Base-by-base conservation (phyloP, 2,113 vertebrate genomes). In the Rhinoptilus africanus region DNA sequence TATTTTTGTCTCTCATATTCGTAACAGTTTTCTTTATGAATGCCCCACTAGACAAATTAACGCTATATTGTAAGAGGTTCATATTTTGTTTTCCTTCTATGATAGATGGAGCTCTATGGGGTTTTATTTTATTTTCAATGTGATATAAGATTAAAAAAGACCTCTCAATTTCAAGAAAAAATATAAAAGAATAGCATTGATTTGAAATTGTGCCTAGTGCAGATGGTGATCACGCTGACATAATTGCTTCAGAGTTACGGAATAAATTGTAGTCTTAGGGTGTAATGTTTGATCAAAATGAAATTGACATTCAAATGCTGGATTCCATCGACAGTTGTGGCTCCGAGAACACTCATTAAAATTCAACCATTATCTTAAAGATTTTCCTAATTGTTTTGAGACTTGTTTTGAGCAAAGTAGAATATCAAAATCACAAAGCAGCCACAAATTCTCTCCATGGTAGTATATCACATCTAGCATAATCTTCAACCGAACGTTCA, bases 171-270 rank as follows among this genome's bases (percentile, higher is more conserved):
- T 80, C 62, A 88, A 87, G 57, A 53, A 86, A 89, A 89, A 73
- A 18, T 41, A 71, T 34, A 67, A 59, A 86, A 96, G 22, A 95
- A 92, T 81, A 88, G 7, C 23, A 84, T 12, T 94, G 83, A 95
- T 92, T 93, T 94, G 77, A 97, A 96, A 95, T 75, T 91, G 43
- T 89, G 69, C 54, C 39, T 87, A 60, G 39, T 82, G 79, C 76
- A 97, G 63, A 93, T 81, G 63, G 76, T 83, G 91, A 88, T 91
- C 85, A 93, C 1, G 3, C 54, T 57, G 77, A 91, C 14, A 80
- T 54, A 95, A 85, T 32, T 72, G 26, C 45, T 91, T 93, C 50
- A 69, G 81, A 92, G 43, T 62, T 85, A 62, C 1, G 0, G 14
- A 92, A 83, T 50, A 88, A 95, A 94, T 56, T 83, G 23, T 43